A percentile compares a stretch with the other conserved stretches of the same genome.
phyloP scores from a whole-genome alignment of 2,888 invertebrate species.

The Candidula unifasciata region DNA sequence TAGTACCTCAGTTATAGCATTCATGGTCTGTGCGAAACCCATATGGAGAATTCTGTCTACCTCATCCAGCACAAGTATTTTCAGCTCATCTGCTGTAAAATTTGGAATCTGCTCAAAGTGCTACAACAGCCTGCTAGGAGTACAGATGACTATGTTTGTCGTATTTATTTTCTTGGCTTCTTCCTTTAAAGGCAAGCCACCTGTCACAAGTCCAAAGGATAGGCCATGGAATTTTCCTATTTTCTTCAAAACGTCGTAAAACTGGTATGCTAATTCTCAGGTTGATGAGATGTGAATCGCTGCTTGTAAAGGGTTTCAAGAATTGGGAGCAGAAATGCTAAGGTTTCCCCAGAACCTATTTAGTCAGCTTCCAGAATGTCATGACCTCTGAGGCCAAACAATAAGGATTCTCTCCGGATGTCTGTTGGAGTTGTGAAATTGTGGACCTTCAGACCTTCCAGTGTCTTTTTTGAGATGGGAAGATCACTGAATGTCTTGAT shows the following conservation, averaged over 20 bases:
- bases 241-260: conserved; percentile 92
- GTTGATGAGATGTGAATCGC: conserved; percentile 97
- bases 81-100: conserved; percentile 82
- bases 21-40: conserved; percentile 95
- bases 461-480: conserved; percentile 71
- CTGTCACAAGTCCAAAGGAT: conserved; percentile 95
- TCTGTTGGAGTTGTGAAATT: conserved; percentile 90
- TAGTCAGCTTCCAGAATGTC: conserved; percentile 98
- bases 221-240: conserved; percentile 93
- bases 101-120: conserved; percentile 97
- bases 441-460: conserved; percentile 82
- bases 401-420: conserved; percentile 93
- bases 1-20: conserved; percentile 94
- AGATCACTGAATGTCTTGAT: conserved; percentile 71
- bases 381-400: conserved; percentile 88
- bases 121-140: conserved; percentile 95
- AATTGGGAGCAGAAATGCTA: conserved; percentile 94
- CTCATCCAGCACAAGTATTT: conserved; percentile 88
- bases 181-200: conserved; percentile 88
- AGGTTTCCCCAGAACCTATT: conserved; percentile 99
- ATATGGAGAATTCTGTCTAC: conserved; percentile 97
- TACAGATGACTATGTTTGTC: conserved; percentile 97
- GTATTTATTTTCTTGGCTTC: conserved; percentile 92
- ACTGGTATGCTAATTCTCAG: conserved; percentile 96
- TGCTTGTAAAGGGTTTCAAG: conserved; percentile 83